Base-by-base conservation (phyloP, 2,113 vertebrate species). In the Saccopteryx bilineata region DNA sequence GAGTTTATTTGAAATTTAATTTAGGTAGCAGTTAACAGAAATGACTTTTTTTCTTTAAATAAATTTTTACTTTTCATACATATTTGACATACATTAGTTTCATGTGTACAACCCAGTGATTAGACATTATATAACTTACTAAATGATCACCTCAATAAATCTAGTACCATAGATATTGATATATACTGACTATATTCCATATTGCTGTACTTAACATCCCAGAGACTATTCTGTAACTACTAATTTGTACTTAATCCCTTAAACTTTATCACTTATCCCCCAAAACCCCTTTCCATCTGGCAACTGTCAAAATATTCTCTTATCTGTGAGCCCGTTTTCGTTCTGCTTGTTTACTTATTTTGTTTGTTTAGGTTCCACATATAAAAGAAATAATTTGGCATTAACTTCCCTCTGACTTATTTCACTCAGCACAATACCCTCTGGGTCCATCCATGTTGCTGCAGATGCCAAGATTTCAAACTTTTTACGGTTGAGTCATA, bases 1-100 rank as follows among this genome's bases (percentile, higher is more conserved):
- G 12, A 2, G 28, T 18, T 84, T 94, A 86, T 68, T 71, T 92
- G 24, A 74, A 95, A 92, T 92, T 84, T 84, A 80, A 81, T 72
- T 88, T 82, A 28, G 23, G 0, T 91, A 74, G 69, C 69, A 91
- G 46, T 52, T 91, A 92, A 81, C 1, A 74, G 60, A n/a, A 93
- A 71, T 78, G 48, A 61, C 66, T 91, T 93, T 91, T 75, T 76
- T 76, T 52, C 50, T 15, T 76, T 54, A 52, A 28, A 13, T 75
- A 76, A 39, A 39, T 31, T 68, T 18, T 68, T 68, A n/a, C 4
- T 28, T 52, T 76, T 31, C 74, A 76, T 31, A 52, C 31, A 76
- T 15, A 76, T 15, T 10, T 54, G 74, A 52, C 26, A 54, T 52
- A 76, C 26, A 54, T 17, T 31, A 76, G 74, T 52, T 76, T 76